Base-by-base conservation (phyloP, 2,797 vertebrate genomes). In the Xiphorhynchus erythropygius region DNA sequence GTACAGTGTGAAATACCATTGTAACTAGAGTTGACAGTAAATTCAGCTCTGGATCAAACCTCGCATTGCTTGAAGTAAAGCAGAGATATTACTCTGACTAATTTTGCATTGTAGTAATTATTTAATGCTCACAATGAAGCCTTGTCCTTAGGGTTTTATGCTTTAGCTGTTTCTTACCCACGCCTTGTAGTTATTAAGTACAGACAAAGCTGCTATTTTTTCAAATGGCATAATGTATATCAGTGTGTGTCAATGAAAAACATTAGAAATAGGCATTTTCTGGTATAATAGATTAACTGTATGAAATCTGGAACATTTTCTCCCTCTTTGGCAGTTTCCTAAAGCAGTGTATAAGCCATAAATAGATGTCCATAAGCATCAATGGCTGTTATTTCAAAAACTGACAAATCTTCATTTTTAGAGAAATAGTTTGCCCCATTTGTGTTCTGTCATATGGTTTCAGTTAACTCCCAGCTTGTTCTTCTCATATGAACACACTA, bases 171-270 rank as follows among this genome's bases (percentile, higher is more conserved):
- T 97, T 97, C 78, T 95, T 98, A 97, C 97, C 97, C 98, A 98
- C 96, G 97, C 97, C 95, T 96, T 97, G 89, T 96, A 97, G 97
- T 98, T 97, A 97, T 97, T 98, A 98, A 97, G 95, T 97, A 78
- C 80, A 96, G 94, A 98, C 97, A 98, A 98, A 98, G 98, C 97
- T 63, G 95, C 96, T 49, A 94, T 98, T 98, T 98, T 97, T 97
- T 97, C 93, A 90, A 79, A 91, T 96, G 96, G 93, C 96, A 96
- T 84, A 96, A 97, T 96, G 95, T 98, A 94, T 98, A 97, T 97
- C 97, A 97, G 97, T 95, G 91, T 96, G 94, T 96, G 96, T 97
- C 97, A 97, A 97, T 98, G 97, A 97, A 97, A 94, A 98, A 93
- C 92, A 96, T 96, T 81, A 96, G 94, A 97, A 96, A 95, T 75